Percentiles rank a stretch among this genome's conserved stretches.
phyloP scores from a whole-genome alignment of 2,113 vertebrate species.

The Spizaetus ornatus region DNA sequence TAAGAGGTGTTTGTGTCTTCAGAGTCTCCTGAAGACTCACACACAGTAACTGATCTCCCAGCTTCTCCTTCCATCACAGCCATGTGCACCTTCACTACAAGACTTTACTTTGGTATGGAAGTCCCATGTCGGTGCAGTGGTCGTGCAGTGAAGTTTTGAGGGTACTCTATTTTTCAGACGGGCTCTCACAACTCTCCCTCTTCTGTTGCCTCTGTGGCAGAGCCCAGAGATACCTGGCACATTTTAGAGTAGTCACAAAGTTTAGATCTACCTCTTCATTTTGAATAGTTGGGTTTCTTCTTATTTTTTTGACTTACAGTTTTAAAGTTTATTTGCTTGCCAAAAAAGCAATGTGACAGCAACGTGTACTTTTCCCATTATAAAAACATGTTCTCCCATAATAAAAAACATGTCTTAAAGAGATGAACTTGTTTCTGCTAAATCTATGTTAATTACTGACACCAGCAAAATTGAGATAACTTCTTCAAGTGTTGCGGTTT shows the following conservation, averaged over 20 bases:
- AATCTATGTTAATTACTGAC: background rate
- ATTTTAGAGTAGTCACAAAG: background rate
- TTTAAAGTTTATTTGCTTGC: background rate
- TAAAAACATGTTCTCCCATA: background rate
- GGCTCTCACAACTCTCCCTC: background rate
- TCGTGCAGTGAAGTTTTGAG: background rate
- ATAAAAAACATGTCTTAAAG: background rate
- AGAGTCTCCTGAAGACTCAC: background rate
- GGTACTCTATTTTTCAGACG: background rate
- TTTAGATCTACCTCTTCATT: background rate
- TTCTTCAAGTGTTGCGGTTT: background rate
- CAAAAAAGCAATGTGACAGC: background rate
- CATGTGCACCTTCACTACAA: background rate
- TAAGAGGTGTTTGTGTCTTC: background rate
- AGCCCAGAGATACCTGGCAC: background rate
- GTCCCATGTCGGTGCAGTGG: background rate
- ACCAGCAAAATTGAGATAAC: background rate
- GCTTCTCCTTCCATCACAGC: background rate
- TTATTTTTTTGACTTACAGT: background rate
- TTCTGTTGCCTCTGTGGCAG: background rate
- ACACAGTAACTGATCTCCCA: background rate
- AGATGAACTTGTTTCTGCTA: background rate
- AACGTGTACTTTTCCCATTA: background rate
- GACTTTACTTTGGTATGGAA: background rate
- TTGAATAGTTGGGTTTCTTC: background rate